phyloP scores from a whole-genome alignment of 2,888 invertebrate species.

The Lepidocyrtoides sp. region DNA sequence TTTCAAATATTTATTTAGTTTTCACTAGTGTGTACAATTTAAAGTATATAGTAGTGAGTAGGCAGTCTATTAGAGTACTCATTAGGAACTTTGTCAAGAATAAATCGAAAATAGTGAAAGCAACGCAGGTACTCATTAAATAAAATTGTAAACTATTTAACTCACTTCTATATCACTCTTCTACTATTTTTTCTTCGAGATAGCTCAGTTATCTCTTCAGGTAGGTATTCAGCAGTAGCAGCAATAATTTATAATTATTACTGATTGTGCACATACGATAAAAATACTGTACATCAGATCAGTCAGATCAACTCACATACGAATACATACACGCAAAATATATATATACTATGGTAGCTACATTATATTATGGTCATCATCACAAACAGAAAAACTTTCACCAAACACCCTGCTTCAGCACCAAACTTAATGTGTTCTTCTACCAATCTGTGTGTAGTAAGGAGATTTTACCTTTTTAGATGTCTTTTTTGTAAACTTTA shows the following conservation, averaged over 20 bases:
- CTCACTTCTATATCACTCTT: too few relatives aligned
- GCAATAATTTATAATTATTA: not conserved
- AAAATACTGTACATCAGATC: slow-evolving; percentile 31
- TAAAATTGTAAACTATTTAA: not conserved
- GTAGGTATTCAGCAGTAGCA: slow-evolving; percentile 37
- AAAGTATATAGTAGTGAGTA: slow-evolving; percentile 28
- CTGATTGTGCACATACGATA: slow-evolving; percentile 16
- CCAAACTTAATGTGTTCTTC: slow-evolving; percentile 30
- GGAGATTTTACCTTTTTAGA: slow-evolving; percentile 19
- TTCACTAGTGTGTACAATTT: not conserved
- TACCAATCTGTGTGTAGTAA: slow-evolving; percentile 38
- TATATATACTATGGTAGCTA: not conserved
- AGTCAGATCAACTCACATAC: slow-evolving; percentile 20
- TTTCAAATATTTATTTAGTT: not conserved
- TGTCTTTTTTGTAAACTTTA: slow-evolving; percentile 33
- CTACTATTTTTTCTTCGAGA: slow-evolving; percentile 36
- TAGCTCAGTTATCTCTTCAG: slow-evolving; percentile 28
- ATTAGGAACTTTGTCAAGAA: not conserved
- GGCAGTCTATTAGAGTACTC: not conserved
- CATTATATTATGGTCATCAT: slow-evolving; percentile 41
- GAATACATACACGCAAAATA: slow-evolving; percentile 49
- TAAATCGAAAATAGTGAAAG: not conserved
- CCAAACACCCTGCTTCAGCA: slow-evolving; percentile 72
- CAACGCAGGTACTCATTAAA: slow-evolving; percentile 7
- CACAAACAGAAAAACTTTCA: slow-evolving; percentile 58